phyloP scores from a whole-genome alignment of 92 coral and sea anemone species.

The Paramuricea clavata region DNA sequence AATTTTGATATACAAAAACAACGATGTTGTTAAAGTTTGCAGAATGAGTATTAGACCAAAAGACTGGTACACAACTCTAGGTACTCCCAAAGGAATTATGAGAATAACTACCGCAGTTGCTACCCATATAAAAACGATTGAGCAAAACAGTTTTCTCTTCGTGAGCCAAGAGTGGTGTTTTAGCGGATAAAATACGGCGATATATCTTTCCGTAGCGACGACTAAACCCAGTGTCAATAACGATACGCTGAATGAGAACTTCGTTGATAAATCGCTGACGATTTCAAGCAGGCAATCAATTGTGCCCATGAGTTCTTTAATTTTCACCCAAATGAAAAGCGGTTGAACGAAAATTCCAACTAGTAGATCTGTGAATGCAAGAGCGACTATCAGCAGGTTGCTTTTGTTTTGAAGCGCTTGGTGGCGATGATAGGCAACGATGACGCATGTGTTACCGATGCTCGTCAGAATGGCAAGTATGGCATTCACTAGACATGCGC shows the following conservation, averaged over 20 bases:
- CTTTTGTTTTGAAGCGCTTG: conserved; percentile 39
- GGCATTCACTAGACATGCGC: conserved; percentile 40
- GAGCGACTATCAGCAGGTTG: conserved; percentile 37
- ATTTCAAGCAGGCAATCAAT: conserved; percentile 31
- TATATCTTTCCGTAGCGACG: conserved; percentile 37
- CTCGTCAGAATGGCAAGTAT: conserved; percentile 30
- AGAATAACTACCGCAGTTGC: neutral
- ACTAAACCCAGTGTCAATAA: conserved; percentile 8
- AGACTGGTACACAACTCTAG: neutral
- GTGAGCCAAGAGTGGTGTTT: conserved; percentile 33
- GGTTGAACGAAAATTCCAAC: conserved; percentile 51
- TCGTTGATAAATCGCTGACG: conserved; percentile 24
- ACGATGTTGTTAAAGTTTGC: neutral
- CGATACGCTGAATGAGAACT: conserved; percentile 23
- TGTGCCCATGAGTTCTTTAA: conserved; percentile 22
- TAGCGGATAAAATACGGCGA: conserved; percentile 25
- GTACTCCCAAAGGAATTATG: conserved; percentile 11
- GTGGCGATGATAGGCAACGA: conserved; percentile 38
- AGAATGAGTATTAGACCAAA: conserved; percentile 21
- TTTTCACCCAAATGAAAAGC: conserved; percentile 37
- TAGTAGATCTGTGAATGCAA: conserved; percentile 49
- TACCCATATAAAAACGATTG: conserved; percentile 13
- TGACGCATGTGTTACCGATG: conserved; percentile 25
- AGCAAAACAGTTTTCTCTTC: neutral
- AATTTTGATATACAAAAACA: conserved; percentile 27